Percentiles rank a stretch among this genome's conserved stretches.
phyloP scores from a whole-genome alignment of 37 sponge, comb jelly and placozoan species.

The Halisarca cf. caerulea region DNA sequence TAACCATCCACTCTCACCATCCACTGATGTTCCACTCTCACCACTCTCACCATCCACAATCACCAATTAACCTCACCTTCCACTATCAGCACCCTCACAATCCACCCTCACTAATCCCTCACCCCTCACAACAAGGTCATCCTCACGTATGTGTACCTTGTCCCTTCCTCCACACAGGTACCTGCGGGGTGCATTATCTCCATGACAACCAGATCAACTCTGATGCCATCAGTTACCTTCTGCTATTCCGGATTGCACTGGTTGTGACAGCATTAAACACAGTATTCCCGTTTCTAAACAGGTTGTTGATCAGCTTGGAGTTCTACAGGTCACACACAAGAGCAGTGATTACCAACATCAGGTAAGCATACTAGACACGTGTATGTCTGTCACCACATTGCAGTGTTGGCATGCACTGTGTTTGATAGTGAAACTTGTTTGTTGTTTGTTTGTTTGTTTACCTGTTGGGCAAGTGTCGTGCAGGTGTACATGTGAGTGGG shows the following conservation, averaged over 20 bases:
- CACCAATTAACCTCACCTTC: too few species aligned
- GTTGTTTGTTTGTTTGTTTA: too few species aligned
- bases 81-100: background rate
- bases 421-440: too few species aligned
- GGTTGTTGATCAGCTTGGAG: background rate
- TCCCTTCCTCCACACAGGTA: constrained; percentile 2
- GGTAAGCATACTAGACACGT: background rate
- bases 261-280: background rate
- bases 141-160: background rate
- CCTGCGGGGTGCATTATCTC: constrained; percentile 1
- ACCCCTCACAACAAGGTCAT: too few species aligned
- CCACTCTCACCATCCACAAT: too few species aligned
- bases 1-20: too few species aligned
- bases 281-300: background rate
- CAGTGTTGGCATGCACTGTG: too few species aligned
- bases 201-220: background rate
- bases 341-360: background rate
- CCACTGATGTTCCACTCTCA: too few species aligned
- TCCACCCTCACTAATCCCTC: background rate
- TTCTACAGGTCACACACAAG: background rate
- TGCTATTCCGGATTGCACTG: constrained; percentile 12
- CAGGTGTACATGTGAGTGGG: too few species aligned
- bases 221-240: background rate
- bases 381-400: too few species aligned
- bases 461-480: too few species aligned